Evolutionary conservation across 2,113 vertebrate genomes (phyloP), one percentile per base, ranked within the genome.

Genomic region (Xenopus laevis): DNA sequence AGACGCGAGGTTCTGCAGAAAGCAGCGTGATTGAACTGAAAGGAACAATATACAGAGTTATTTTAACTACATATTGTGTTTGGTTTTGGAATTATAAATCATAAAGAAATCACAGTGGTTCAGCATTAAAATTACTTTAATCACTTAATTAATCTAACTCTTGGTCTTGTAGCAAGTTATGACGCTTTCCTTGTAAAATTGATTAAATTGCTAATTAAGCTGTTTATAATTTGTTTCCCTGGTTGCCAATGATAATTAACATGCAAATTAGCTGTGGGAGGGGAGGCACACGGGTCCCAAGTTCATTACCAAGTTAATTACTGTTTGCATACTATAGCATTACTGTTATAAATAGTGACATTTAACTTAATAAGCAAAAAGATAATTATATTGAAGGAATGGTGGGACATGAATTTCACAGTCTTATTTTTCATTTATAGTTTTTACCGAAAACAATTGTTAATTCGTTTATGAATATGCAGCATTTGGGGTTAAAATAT

Each of bases 301-400:
- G 90, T 92, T 94, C 92, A 93, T 96, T 92, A 93, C 86, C 86
- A 89, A 86, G 85, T 94, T 95, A 96, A 96, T 95, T 95, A 95
- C 93, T 95, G 92, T 91, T 93, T 91, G 90, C 93, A 91, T 88
- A 91, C 86, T 90, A 88, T 88, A 93, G 89, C 87, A 86, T 90
- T 89, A 80, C 77, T 82, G 86, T 92, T 94, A 95, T 85, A 90
- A 94, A 95, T 93, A 85, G 90, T 84, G 79, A 84, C 87, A 85
- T 87, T 93, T 87, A 88, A 86, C 80, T 83, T 86, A 93, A 89
- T 81, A 87, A 91, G 88, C 89, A 82, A 82, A 87, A 89, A 82
- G 90, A 90, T 94, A 91, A 96, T 94, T 92, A 93, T 74, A 86
- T 89, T 89, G 85, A 87, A 80, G 86, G 90, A 87, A 90, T 88